Evolutionary conservation across 2,888 invertebrate species (phyloP), one percentile per base, ranked within the genome.

Genomic region (Lamproptera curius): DNA sequence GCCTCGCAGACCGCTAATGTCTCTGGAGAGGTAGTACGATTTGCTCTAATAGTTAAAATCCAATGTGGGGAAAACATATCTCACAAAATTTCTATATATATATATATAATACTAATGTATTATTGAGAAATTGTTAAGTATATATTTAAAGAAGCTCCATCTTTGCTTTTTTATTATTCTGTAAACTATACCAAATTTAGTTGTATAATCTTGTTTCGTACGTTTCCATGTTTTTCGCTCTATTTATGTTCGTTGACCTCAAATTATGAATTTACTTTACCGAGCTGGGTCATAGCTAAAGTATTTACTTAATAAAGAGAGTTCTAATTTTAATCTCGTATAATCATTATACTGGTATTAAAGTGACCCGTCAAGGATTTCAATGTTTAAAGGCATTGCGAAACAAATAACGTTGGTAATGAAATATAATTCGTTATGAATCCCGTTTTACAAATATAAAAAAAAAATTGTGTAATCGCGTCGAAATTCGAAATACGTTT

Each of bases 351-450:
- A n/a, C 14, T 16, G 14, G 37, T 33, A 23, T 42, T 11, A 23
- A 48, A 16, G 35, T 42, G 40, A 47, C 31, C 15, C 36, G 15
- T 17, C 37, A 15, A 31, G n/a, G 16, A 16, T 38, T 47, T 42
- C 10, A n/a, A n/a, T 40, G 20, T 17, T n/a, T 34, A 42, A 23
- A 11, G 31, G 42, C 17, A 37, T n/a, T n/a, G 14, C 42, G 17
- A 42, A 43, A 39, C 28, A 49, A 49, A 43, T 39, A 49, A 49
- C 28, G 40, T 49, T 40, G 16, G 35, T 39, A 43, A 49, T 40
- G 26, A 43, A 49, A 49, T 49, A 39, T 43, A 13, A 43, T n/a
- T 43, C 43, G 26, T 43, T 42, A 37, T 38, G 26, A 13, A 34
- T 39, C 39, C 35, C 28, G 34, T 34, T 43, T 23, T 16, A 13